Evolutionary conservation across 2,888 invertebrate genomes (phyloP).

Genomic region (Cephus runcator): DNA sequence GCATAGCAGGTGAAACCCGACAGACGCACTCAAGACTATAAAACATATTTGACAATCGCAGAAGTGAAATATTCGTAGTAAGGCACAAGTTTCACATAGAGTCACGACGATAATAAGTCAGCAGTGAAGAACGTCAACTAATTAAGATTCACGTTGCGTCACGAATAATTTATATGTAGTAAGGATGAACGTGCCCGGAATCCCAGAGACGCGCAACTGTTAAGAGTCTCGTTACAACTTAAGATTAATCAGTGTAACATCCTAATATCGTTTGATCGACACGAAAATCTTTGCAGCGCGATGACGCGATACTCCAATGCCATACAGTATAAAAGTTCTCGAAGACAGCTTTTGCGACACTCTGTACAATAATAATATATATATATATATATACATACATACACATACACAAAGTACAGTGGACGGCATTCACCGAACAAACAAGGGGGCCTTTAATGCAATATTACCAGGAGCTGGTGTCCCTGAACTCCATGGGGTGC

Average conservation of each 20-base stretch:
- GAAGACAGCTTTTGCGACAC: conserved; percentile 19
- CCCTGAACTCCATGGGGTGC: conserved; percentile 52
- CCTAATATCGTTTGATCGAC: not conserved
- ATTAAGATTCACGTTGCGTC: not conserved
- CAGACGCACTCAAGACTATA: not conserved
- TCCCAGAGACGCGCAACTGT: not conserved
- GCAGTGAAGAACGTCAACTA: not conserved
- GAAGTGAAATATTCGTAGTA: not conserved
- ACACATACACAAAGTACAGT: conserved; percentile 33
- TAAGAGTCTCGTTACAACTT: not conserved
- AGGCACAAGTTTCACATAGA: not conserved
- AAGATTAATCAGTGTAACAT: not conserved
- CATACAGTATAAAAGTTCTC: not conserved
- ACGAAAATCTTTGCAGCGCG: not conserved
- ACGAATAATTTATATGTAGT: not conserved
- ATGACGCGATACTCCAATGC: not conserved
- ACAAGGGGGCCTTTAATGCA: conserved; percentile 56
- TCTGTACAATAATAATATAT: conserved; percentile 16
- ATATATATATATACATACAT: not conserved
- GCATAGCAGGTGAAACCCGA: not conserved
- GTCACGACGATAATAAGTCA: not conserved
- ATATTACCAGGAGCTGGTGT: conserved; percentile 48
- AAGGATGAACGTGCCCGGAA: not conserved
- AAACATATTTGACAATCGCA: not conserved
- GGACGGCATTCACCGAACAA: conserved; percentile 48